A percentile compares a stretch with the other conserved stretches of the same genome.
Evolutionary conservation across 2,888 invertebrate species (phyloP).

Genomic region (Diabrotica balteata): DNA sequence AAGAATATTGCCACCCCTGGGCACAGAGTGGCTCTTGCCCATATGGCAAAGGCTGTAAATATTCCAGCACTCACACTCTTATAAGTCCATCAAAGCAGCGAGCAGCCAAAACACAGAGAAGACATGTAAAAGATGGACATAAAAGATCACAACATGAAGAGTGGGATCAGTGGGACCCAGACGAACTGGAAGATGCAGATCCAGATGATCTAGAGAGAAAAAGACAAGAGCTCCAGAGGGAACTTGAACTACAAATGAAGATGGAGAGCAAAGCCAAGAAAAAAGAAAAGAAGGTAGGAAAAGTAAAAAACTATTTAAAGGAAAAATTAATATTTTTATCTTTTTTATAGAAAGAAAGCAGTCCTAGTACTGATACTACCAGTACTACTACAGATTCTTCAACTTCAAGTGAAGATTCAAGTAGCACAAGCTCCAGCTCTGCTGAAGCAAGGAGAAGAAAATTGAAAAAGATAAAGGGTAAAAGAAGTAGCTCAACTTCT

Average conservation of each 20-base stretch:
- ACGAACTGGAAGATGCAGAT: slow-evolving; percentile 81
- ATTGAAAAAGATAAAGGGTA: slow-evolving; percentile 54
- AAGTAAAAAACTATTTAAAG: background rate
- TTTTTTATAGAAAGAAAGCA: slow-evolving; percentile 61
- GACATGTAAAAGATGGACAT: slow-evolving; percentile 50
- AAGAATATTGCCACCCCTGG: slow-evolving; percentile 79
- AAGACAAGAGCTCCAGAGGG: slow-evolving; percentile 76
- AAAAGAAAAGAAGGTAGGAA: slow-evolving; percentile 71
- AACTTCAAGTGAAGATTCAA: slow-evolving; percentile 71
- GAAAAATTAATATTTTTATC: background rate
- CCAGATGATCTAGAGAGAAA: slow-evolving; percentile 80
- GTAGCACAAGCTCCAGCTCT: slow-evolving; percentile 65
- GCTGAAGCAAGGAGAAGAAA: slow-evolving; percentile 56
- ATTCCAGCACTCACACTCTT: slow-evolving; percentile 75
- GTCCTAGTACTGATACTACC: slow-evolving; percentile 73
- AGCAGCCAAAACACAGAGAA: slow-evolving; percentile 69
- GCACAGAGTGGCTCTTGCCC: slow-evolving; percentile 79
- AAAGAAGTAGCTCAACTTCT: slow-evolving; percentile 54
- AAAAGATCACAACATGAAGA: slow-evolving; percentile 61
- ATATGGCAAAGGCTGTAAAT: slow-evolving; percentile 80
- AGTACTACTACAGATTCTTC: slow-evolving; percentile 70
- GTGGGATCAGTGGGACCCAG: slow-evolving; percentile 80
- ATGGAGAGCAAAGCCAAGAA: slow-evolving; percentile 75
- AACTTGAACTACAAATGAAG: slow-evolving; percentile 81
- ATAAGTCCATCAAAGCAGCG: slow-evolving; percentile 79